Evolutionary conservation across 2,113 vertebrate genomes (phyloP), one percentile per base, ranked within the genome.

Genomic region (Puma concolor): DNA sequence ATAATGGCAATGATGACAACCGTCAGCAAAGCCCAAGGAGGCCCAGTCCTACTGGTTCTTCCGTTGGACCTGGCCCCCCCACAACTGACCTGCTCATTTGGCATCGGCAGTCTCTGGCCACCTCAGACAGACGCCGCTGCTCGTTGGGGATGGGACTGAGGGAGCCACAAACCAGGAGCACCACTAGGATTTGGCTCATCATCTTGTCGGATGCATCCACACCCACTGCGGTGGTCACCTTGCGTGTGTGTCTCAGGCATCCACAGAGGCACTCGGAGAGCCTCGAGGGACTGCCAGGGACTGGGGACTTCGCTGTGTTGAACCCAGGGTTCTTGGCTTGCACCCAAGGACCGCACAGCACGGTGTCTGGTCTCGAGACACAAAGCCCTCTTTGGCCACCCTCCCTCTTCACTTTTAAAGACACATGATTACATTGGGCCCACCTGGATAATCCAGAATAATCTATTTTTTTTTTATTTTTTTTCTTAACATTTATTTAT

Each of bases 121-220:
- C 98, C 98, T 99, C 99, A 97, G 99, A 99, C 94, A 99, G 98
- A 94, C 99, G 99, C 99, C 99, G 99, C 96, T 99, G 99, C 99
- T 99, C 99, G 98, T 99, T 99, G 97, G 99, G 99, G 98, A 99
- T 99, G 95, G 99, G 99, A 98, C 99, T 99, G 98, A 99, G 99
- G 82, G 99, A 99, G 93, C 99, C 99, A 64, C 99, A 99, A 63
- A 99, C 99, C 44, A 99, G 98, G n/a, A 99, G 99, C 74, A 99
- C 97, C 66, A 99, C 98, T 36, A 99, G 99, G 96, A 99, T 98
- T 48, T 98, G 99, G 97, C 33, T 97, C 96, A 98, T 99, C 99
- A 99, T 99, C 52, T 89, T 95, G 72, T 36, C 92, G 92, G 87
- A 77, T 14, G 16, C 52, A 19, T 92, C 87, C 9, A 13, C 74